phyloP scores from a whole-genome alignment of 2,888 invertebrate species.

The Aquatica leii region DNA sequence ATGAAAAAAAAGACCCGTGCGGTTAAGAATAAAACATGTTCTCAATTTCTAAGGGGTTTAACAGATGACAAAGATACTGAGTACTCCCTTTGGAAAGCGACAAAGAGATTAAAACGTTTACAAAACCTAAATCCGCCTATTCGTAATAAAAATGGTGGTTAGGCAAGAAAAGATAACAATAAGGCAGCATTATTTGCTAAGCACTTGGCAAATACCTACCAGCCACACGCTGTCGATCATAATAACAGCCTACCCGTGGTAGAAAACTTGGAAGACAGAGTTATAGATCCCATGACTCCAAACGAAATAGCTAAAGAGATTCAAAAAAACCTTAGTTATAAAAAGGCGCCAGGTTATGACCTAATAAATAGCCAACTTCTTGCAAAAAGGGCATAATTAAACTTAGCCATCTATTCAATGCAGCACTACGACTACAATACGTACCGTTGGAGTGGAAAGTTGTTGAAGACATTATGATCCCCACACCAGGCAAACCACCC shows the following conservation, averaged over 20 bases:
- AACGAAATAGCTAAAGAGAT: conserved; percentile 16
- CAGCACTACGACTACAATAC: conserved; percentile 39
- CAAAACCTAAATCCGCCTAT: not conserved
- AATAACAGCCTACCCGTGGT: not conserved
- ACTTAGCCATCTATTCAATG: conserved; percentile 44
- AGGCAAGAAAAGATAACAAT: conserved; percentile 5
- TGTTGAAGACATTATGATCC: conserved; percentile 27
- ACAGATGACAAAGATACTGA: conserved; percentile 18
- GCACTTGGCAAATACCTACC: conserved; percentile 15
- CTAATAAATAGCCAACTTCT: conserved; percentile 34
- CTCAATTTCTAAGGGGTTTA: conserved; percentile 22
- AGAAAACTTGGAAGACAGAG: not conserved
- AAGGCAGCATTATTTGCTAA: conserved; percentile 18
- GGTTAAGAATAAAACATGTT: conserved; percentile 26
- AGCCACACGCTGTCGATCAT: conserved; percentile 5
- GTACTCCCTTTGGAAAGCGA: conserved; percentile 36
- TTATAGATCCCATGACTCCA: not conserved
- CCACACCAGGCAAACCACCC: conserved; percentile 41
- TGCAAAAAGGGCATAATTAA: conserved; percentile 37
- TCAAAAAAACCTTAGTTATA: conserved; percentile 24
- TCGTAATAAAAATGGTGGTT: not conserved
- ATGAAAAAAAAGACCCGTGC: conserved; percentile 27
- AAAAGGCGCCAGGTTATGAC: conserved; percentile 39
- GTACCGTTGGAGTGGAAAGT: conserved; percentile 46
- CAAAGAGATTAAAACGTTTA: conserved; percentile 24